Conservation (phyloP, 1,140 invertebrate genomes). For the Bombus cullumanus region DNA sequence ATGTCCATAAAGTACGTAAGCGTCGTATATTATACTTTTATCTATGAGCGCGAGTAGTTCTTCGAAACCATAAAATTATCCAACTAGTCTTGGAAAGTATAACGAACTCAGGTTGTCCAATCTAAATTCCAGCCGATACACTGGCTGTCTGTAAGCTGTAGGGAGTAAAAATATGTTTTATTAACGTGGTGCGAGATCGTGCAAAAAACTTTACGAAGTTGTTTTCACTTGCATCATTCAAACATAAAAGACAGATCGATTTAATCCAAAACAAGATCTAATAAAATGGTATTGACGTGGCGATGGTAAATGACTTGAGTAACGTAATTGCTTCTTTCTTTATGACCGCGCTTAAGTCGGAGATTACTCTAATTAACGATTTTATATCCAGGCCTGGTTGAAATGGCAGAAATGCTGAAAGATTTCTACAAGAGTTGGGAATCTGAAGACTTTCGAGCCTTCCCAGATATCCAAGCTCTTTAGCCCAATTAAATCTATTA, state of each 20-base stretch:
- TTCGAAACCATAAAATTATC: constrained; percentile 25
- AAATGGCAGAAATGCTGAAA: background rate
- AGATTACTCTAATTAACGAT: constrained; percentile 1
- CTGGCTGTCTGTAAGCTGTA: too few species aligned
- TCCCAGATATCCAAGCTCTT: background rate
- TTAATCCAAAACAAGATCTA: background rate
- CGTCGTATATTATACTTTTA: background rate
- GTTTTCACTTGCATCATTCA: background rate
- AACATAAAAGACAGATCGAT: background rate
- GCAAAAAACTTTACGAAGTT: background rate
- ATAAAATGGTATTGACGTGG: background rate
- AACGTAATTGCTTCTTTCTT: background rate
- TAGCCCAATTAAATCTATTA: constrained; percentile 18
- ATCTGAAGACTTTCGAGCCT: constrained; percentile 16
- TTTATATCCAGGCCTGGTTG: background rate
- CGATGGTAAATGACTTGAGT: background rate
- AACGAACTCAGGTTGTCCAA: background rate
- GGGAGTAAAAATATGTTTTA: background rate
- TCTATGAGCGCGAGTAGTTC: constrained; percentile 2
- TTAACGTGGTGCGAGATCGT: background rate
- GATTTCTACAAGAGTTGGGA: background rate
- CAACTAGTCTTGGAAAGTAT: background rate
- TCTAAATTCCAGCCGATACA: background rate
- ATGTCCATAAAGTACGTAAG: background rate
- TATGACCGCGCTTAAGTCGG: background rate